Evolutionary conservation across 2,797 vertebrate genomes (phyloP).

Genomic region (Schizopygopsis malacanthus): DNA sequence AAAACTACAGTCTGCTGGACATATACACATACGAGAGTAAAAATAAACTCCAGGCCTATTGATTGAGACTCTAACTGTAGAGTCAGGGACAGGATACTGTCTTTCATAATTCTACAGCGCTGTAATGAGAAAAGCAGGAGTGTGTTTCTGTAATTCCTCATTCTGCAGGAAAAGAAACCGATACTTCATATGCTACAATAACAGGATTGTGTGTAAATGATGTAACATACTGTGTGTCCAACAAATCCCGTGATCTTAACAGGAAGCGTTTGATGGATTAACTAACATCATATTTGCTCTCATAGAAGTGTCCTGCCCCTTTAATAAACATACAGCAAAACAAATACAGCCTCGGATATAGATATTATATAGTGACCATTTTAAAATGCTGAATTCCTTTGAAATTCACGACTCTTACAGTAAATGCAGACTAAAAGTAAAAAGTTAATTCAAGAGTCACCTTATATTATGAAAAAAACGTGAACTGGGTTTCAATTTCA

Average conservation of each 20-base stretch:
- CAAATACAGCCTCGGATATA: neutral
- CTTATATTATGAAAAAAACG: neutral
- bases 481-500: neutral
- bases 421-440: neutral
- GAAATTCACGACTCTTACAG: neutral
- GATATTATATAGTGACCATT: neutral
- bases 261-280: neutral
- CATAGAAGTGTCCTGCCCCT: neutral
- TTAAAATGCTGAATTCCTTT: neutral
- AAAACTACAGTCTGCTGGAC: neutral
- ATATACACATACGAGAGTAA: neutral
- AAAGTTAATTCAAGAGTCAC: neutral
- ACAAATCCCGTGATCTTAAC: neutral
- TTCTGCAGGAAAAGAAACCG: neutral
- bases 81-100: slow-evolving; percentile 14
- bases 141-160: neutral
- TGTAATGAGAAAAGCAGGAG: slow-evolving; percentile 17
- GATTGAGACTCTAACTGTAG: slow-evolving; percentile 15
- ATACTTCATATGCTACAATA: neutral
- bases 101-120: neutral
- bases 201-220: neutral
- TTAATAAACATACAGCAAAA: slow-evolving; percentile 17
- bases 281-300: slow-evolving; percentile 7
- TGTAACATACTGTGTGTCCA: neutral
- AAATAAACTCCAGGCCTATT: slow-evolving; percentile 28